Conservation (phyloP, 2,113 vertebrate genomes). For the Calidris pygmaea region DNA sequence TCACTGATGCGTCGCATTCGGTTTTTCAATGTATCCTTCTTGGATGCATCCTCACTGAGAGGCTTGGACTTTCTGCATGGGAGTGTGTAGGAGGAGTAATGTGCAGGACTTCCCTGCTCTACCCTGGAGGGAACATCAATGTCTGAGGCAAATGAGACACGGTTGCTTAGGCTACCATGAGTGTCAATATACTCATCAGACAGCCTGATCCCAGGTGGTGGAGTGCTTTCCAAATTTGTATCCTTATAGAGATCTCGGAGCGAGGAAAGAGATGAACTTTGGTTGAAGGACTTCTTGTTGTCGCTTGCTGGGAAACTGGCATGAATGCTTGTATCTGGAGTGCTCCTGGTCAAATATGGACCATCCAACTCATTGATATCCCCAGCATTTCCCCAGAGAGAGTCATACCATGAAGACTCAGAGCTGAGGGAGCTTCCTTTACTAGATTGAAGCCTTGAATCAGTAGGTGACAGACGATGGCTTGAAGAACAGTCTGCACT, state of each 20-base stretch:
- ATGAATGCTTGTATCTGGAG: conserved; percentile 69
- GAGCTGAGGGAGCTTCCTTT: conserved; percentile 95
- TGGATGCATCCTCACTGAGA: conserved; percentile 72
- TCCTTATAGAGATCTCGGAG: conserved; percentile 84
- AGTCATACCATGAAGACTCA: conserved; percentile 94
- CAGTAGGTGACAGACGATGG: conserved; percentile 66
- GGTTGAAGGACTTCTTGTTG: conserved; percentile 76
- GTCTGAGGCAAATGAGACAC: conserved; percentile 86
- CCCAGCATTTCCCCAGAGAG: conserved; percentile 85
- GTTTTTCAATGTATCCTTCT: conserved; percentile 87
- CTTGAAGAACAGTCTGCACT: conserved; percentile 63
- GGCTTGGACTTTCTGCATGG: conserved; percentile 86
- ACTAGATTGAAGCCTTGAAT: conserved; percentile 85
- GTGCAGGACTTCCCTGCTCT: conserved; percentile 75
- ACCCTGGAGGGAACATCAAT: conserved; percentile 84
- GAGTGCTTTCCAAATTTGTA: conserved; percentile 74
- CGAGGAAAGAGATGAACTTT: conserved; percentile 81
- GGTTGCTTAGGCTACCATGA: conserved; percentile 70
- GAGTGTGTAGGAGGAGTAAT: conserved; percentile 90
- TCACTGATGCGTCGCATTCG: conserved; percentile 92
- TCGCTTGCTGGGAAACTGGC: conserved; percentile 59
- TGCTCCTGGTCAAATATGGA: conserved; percentile 68
- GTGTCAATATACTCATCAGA: conserved; percentile 72
- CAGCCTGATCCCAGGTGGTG: conserved; percentile 75
- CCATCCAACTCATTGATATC: conserved; percentile 84